Evolutionary conservation across 2,888 invertebrate species (phyloP), one percentile per base, ranked within the genome.

Genomic region (Trachelus stipa): DNA sequence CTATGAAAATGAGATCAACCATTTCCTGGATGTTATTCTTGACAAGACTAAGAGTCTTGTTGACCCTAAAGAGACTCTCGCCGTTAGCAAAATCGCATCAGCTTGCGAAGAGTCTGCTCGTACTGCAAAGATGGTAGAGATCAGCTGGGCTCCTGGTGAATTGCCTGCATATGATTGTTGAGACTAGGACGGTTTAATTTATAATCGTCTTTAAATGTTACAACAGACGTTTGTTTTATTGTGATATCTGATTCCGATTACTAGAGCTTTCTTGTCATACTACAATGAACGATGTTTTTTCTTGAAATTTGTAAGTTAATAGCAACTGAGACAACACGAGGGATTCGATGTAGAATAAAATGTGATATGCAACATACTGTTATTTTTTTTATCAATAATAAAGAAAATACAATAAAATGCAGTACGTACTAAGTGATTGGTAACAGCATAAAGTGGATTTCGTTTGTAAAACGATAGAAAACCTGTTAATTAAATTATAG

Each of bases 21-120:
- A 94, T 85, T 95, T 95, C 87, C 85, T 95, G 75, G 93, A 94
- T 81, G 91, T 94, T 23, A 90, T 93, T 1, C 92, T 93, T 82
- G 92, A 94, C 92, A 91, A 91, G 80, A 86, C 83, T 0, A 82
- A 90, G n/a, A 79, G 90, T 1, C 87, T 88, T 0, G 92, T 95
- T 1, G 91, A 92, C 3, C 91, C 92, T 34, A 92, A 92, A 84
- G 93, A 94, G 83, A 93, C 92, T 3, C 87, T 94, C 37, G 94
- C 94, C 0, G 93, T 94, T 30, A 92, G 92, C 81, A 93, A 93
- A 87, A 93, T 95, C 74, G 94, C 94, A 1, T 90, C 92, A 0
- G 94, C 94, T 0, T 93, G 93, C 34, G 94, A 94, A 83, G 90
- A 93, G 83, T 93, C 94, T 31, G 93, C 92, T 0, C 92, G 93